phyloP scores from a whole-genome alignment of 2,888 invertebrate genomes.

The Leptothorax acervorum region DNA sequence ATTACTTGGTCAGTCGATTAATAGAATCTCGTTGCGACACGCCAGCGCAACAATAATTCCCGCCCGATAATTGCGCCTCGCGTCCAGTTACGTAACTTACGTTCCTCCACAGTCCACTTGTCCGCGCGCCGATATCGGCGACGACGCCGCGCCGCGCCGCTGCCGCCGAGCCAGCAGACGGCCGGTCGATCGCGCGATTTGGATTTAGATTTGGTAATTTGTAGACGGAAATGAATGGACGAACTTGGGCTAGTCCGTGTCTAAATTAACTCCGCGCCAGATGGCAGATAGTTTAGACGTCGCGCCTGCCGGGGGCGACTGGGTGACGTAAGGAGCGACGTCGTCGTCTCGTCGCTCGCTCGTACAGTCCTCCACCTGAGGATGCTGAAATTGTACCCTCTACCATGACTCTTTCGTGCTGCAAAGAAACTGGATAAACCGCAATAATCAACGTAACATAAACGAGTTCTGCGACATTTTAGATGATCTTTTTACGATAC shows the following conservation, averaged over 20 bases:
- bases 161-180: constrained; percentile 16
- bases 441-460: background rate
- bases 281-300: constrained; percentile 70
- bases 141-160: background rate
- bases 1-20: constrained; percentile 52
- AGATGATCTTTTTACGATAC: background rate
- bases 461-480: background rate
- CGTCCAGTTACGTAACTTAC: constrained; percentile 66
- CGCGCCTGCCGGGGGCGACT: constrained; percentile 45
- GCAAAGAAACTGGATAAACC: background rate
- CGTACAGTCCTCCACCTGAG: constrained; percentile 54
- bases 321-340: constrained; percentile 68
- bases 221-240: constrained; percentile 83
- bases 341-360: constrained; percentile 51
- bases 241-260: constrained; percentile 71
- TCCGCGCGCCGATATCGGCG: constrained; percentile 24
- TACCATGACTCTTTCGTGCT: background rate
- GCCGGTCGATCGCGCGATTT: constrained; percentile 79
- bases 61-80: constrained; percentile 71
- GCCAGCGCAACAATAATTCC: constrained; percentile 74
- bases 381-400: constrained; percentile 15
- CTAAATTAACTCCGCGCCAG: constrained; percentile 78
- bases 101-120: constrained; percentile 2
- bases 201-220: constrained; percentile 84
- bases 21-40: constrained; percentile 70